Evolutionary conservation across 2,113 vertebrate species (phyloP).

Genomic region (Hemiscyllium ocellatum): DNA sequence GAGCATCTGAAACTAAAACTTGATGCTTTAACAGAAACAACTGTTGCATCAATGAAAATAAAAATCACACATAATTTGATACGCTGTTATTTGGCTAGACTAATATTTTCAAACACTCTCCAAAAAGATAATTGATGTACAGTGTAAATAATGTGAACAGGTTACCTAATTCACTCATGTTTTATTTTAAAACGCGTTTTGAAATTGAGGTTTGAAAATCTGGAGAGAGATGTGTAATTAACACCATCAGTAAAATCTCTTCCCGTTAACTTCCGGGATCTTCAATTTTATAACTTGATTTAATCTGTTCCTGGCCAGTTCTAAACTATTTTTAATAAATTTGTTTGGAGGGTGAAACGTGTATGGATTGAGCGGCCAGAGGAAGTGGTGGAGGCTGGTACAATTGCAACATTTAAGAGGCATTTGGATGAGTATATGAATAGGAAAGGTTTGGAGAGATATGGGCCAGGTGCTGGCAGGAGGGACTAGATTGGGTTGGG

Average conservation of each 20-base stretch:
- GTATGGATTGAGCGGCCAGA: too few relatives aligned
- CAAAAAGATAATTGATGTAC: neutral
- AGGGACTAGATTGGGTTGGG: too few relatives aligned
- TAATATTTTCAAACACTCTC: neutral
- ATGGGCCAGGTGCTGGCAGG: too few relatives aligned
- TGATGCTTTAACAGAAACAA: neutral
- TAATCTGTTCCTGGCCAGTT: neutral
- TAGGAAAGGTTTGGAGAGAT: too few relatives aligned
- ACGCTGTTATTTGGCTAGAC: neutral
- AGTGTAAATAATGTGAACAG: neutral
- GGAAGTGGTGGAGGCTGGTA: too few relatives aligned
- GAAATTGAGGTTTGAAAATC: conserved; percentile 11
- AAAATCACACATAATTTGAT: neutral
- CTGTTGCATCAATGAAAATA: neutral
- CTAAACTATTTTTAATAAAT: too few relatives aligned
- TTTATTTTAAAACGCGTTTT: conserved; percentile 3
- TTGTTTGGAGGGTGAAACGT: too few relatives aligned
- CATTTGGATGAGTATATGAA: too few relatives aligned
- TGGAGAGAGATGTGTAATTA: conserved; percentile 5
- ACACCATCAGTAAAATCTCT: neutral
- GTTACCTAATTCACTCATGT: neutral
- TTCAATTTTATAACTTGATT: too few relatives aligned
- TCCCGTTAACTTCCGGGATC: neutral
- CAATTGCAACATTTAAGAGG: too few relatives aligned
- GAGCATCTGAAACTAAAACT: neutral